Evolutionary conservation across 2,113 vertebrate genomes (phyloP).

Genomic region (Entelurus aequoreus): DNA sequence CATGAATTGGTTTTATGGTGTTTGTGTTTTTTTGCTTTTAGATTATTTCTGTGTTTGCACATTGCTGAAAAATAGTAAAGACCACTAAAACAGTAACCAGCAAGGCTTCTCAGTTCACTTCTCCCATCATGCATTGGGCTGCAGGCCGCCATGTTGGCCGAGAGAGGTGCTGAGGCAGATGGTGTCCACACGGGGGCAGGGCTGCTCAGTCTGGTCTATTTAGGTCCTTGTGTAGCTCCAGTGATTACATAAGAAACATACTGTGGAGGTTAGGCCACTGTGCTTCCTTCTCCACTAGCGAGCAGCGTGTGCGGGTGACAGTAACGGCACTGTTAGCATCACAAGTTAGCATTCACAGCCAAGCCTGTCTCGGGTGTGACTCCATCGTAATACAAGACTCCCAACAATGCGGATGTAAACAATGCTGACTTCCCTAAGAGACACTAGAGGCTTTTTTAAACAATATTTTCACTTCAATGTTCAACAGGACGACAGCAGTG

Average conservation of each 20-base stretch:
- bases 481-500: too few species aligned
- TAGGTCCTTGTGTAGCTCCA: slow-evolving; percentile 62
- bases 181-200: slow-evolving; percentile 63
- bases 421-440: too few species aligned
- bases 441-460: too few species aligned
- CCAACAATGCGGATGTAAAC: too few species aligned
- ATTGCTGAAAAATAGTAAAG: too few species aligned
- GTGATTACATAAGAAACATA: slow-evolving; percentile 64
- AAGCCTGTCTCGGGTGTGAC: not conserved
- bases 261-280: slow-evolving; percentile 54
- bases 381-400: too few species aligned
- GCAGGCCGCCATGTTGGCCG: slow-evolving; percentile 39
- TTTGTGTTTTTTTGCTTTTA: too few species aligned
- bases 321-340: slow-evolving; percentile 44
- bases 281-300: slow-evolving; percentile 42
- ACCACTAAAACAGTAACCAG: not conserved
- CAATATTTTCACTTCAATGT: not conserved
- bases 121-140: not conserved
- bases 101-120: not conserved
- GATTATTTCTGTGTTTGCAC: too few species aligned
- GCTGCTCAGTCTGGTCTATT: slow-evolving; percentile 63
- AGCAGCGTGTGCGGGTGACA: slow-evolving; percentile 16
- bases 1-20: too few species aligned
- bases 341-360: not conserved
- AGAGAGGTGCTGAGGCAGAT: slow-evolving; percentile 19